phyloP scores from a whole-genome alignment of 2,113 vertebrate species.

The Cavia aperea region DNA sequence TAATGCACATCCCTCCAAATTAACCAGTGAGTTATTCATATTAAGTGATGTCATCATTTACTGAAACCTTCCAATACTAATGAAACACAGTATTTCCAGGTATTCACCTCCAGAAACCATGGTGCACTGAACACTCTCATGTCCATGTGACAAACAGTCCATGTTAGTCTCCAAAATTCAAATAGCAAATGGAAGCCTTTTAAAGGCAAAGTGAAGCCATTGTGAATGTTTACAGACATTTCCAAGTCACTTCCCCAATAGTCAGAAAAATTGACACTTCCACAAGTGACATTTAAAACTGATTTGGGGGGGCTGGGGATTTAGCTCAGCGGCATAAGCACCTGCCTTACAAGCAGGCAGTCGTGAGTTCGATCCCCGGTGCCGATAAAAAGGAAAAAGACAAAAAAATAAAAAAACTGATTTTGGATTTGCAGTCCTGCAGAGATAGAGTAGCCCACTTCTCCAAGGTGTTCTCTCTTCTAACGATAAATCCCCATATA shows the following conservation, averaged over 20 bases:
- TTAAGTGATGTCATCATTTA: background rate
- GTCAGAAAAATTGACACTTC: background rate
- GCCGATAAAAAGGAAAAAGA: no score
- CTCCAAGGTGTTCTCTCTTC: background rate
- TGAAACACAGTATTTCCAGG: background rate
- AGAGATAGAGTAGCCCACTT: background rate
- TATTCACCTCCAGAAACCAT: background rate
- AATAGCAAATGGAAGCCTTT: background rate
- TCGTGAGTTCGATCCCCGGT: no score
- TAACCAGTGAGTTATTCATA: background rate
- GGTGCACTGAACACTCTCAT: background rate
- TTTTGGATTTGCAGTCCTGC: background rate
- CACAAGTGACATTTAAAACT: background rate
- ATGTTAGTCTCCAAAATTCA: background rate
- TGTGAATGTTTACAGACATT: background rate
- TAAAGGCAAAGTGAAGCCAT: background rate
- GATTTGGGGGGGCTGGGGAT: background rate
- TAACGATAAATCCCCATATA: background rate
- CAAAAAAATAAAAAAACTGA: background rate
- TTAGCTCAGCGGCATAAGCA: no score
- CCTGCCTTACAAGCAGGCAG: no score
- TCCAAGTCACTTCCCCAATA: background rate
- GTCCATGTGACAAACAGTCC: background rate
- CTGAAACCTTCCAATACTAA: background rate
- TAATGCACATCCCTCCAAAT: background rate